Base-by-base conservation (phyloP, 2,113 vertebrate species). In the Taurulus bubalis region DNA sequence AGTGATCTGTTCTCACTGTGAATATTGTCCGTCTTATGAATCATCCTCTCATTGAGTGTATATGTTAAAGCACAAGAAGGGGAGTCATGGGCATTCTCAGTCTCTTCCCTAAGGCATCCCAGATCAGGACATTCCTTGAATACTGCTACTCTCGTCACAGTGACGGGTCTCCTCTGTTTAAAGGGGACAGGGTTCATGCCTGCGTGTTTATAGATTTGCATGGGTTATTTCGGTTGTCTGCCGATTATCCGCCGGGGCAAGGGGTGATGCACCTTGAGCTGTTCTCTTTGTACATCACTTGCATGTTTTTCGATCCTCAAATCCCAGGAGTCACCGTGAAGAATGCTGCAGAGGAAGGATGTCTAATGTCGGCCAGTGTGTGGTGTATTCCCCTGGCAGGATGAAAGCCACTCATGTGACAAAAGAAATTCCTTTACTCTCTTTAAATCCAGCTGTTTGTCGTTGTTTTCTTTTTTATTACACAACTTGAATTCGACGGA, bases 261-360 rank as follows among this genome's bases (percentile, higher is more conserved):
- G 65, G 66, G 79, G 51, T 36, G 75, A 87, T 70, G 78, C 80
- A 85, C 79, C 77, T 77, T 80, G 56, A 86, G 69, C 71, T 64
- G 45, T 77, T 77, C 75, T 20, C 75, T 83, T 84, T 90, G 79
- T 53, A 53, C 75, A 77, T 80, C 62, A 26, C 78, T 80, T 70
- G 51, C 64, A 26, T 89, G 73, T 87, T 91, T 87, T 81, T 73
- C 45, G 0, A 77, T 65, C 88, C 59, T 87, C 59, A 87, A 82
- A 87, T 92, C 88, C 83, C 88, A 71, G 49, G 83, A 90, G 86
- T 79, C 75, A 67, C 77, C 51, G 53, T 84, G 75, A 79, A 90
- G 91, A 91, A 87, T 66, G 86, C 70, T 82, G 64, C 90, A 91
- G 47, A 70, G 85, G 85, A 92, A 90, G 87, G 90, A 91, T 90